phyloP scores from a whole-genome alignment of 2,113 vertebrate species.

The Ptilonorhynchus violaceus region DNA sequence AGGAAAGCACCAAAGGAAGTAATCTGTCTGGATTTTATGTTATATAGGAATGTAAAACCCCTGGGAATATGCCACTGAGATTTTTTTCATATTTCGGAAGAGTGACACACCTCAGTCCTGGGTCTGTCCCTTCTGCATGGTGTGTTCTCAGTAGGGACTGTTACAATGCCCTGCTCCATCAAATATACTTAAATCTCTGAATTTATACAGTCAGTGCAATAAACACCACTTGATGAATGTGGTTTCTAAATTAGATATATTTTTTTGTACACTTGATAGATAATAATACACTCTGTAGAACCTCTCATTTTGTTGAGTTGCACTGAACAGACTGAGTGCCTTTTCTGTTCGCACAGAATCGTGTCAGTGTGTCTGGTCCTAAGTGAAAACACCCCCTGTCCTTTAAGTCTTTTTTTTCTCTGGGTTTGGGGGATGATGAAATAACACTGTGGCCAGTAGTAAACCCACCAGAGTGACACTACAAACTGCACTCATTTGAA shows the following conservation, averaged over 20 bases:
- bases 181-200: neutral
- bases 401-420: neutral
- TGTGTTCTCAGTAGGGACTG: neutral
- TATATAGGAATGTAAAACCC: neutral
- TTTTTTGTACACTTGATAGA: neutral
- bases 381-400: neutral
- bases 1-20: neutral
- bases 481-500: neutral
- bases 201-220: neutral
- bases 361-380: neutral
- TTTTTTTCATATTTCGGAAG: neutral
- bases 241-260: neutral
- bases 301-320: neutral
- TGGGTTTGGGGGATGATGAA: neutral
- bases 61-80: neutral
- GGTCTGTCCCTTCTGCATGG: neutral
- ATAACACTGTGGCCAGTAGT: neutral
- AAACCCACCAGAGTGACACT: neutral
- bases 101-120: neutral
- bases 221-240: neutral
- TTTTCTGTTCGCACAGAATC: conserved; percentile 5
- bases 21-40: neutral
- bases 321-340: neutral
- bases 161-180: neutral
- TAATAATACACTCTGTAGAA: neutral